Base-by-base conservation (phyloP, 1,140 invertebrate species). In the Drosophila nasuta region DNA sequence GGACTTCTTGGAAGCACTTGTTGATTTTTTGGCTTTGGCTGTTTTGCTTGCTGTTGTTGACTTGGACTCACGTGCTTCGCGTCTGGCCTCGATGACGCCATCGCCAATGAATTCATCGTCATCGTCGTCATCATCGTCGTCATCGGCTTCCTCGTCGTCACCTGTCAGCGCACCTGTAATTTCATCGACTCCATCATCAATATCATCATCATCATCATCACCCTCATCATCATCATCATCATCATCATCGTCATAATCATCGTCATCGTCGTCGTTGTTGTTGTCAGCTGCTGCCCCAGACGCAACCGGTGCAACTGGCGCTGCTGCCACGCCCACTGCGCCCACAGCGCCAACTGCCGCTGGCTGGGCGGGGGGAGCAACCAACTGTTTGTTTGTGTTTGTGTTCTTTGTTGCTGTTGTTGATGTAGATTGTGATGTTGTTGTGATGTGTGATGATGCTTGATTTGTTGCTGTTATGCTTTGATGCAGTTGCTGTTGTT, bases 41-140 rank as follows among this genome's bases (percentile, higher is more conserved):
- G 71, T 70, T 83, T 89, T 90, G 72, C 73, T 85, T 82, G 81
- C 85, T 90, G 93, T 93, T 93, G 94, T 92, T 93, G 95, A 95
- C 95, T 96, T 96, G 89, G 96, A 96, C 96, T 96, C 96, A 96
- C 96, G 96, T 96, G 96, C 94, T 92, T 92, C 81, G 85, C 94
- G 93, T 93, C 95, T 94, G 73, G 95, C 95, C 91, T 94, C 94
- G 82, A 95, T 95, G 90, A 96, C 95, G 87, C 96, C 95, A 62
- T 94, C 93, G 75, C 95, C 94, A 74, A 93, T 94, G 60, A 95
- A 93, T 81, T 94, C 94, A 67, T 95, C 95, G 57, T 95, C 94
- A 74, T 96, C 96, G 38, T 96, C 96, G 64, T 96, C 96, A 6
- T 96, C 96, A 10, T 96, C 96, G 8, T 96, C 96, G 35, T 96